Percentiles rank a stretch among this genome's conserved stretches.
Conservation (phyloP, 2,113 vertebrate genomes). For the Chionodraco myersi region DNA sequence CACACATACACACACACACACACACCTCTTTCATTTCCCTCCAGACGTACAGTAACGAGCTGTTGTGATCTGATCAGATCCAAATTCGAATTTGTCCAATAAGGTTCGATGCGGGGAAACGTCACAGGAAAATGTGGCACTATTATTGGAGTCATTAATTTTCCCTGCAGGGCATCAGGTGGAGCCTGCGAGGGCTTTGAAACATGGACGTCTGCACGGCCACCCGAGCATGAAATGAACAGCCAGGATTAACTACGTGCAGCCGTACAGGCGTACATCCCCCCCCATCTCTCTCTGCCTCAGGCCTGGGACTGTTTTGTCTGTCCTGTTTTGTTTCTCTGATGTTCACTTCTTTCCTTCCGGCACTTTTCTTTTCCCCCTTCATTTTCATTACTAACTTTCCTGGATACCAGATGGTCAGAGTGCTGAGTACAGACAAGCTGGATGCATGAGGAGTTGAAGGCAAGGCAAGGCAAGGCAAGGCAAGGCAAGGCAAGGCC, state of each 20-base stretch:
- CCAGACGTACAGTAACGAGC: conserved; percentile 44
- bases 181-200: conserved; percentile 39
- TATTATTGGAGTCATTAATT: conserved; percentile 83
- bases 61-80: conserved; percentile 56
- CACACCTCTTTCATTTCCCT: conserved; percentile 35
- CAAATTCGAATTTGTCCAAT: conserved; percentile 67
- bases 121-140: conserved; percentile 64
- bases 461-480: no score
- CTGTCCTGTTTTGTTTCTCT: conserved; percentile 4
- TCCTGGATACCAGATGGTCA: not conserved
- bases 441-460: not conserved
- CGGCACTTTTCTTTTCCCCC: not conserved
- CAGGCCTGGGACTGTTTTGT: not conserved
- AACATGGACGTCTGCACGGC: conserved; percentile 68
- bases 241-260: conserved; percentile 72
- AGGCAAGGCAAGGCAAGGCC: no score
- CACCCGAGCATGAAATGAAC: conserved; percentile 73
- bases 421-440: conserved; percentile 8
- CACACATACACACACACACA: conserved; percentile 14
- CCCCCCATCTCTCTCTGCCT: not conserved
- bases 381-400: not conserved
- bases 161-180: conserved; percentile 50
- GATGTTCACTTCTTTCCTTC: not conserved
- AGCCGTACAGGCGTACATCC: conserved; percentile 31
- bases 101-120: conserved; percentile 57